phyloP scores from a whole-genome alignment of 2,888 invertebrate species.

The Eudemis profundana region DNA sequence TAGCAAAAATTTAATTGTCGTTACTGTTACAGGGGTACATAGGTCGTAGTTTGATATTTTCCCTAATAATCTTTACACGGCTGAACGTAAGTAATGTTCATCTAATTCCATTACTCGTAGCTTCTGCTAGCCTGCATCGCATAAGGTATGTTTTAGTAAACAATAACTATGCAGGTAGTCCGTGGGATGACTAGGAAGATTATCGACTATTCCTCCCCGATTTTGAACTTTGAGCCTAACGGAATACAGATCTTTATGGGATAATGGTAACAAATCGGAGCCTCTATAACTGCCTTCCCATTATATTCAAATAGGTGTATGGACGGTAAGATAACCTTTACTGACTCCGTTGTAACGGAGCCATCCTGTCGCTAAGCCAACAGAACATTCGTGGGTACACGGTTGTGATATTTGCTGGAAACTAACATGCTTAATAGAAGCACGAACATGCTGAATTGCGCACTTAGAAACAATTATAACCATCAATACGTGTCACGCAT shows the following conservation, averaged over 20 bases:
- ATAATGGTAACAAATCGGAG: neutral
- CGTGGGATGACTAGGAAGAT: conserved; percentile 1
- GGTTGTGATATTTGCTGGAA: too few relatives aligned
- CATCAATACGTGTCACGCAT: too few relatives aligned
- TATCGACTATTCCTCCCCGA: neutral
- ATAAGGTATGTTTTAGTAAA: conserved; percentile 1
- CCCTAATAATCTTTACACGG: too few relatives aligned
- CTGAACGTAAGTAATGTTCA: neutral
- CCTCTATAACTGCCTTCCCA: conserved; percentile 10
- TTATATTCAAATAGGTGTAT: conserved; percentile 24
- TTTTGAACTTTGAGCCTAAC: neutral
- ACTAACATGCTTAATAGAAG: too few relatives aligned
- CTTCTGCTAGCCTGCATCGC: neutral
- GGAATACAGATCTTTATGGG: neutral
- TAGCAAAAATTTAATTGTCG: too few relatives aligned
- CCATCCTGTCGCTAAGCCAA: neutral
- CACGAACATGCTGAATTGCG: too few relatives aligned
- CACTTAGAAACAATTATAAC: too few relatives aligned
- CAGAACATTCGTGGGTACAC: neutral
- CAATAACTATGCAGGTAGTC: conserved; percentile 5
- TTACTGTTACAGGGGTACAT: too few relatives aligned
- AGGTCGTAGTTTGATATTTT: too few relatives aligned
- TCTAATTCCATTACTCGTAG: neutral
- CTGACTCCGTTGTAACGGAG: conserved; percentile 11
- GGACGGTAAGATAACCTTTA: conserved; percentile 16